phyloP scores from a whole-genome alignment of 2,113 vertebrate species.

The Otolemur garnettii region DNA sequence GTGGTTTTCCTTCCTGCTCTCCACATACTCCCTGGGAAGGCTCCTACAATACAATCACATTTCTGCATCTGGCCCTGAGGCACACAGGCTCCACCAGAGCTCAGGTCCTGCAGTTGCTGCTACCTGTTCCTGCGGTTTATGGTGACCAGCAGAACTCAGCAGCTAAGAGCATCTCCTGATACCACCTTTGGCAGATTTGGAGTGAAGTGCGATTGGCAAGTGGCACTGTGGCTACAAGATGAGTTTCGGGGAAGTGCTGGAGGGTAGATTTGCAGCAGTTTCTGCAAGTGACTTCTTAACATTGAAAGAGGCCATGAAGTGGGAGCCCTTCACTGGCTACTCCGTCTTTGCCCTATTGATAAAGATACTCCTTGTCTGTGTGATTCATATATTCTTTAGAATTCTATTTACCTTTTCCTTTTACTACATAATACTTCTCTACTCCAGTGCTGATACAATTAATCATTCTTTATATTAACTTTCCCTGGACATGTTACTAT shows the following conservation, averaged over 20 bases:
- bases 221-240: too few relatives aligned
- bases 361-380: not conserved
- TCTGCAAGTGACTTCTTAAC: not conserved
- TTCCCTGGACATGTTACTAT: not conserved
- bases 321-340: not conserved
- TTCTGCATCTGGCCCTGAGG: not conserved
- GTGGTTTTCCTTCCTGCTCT: not conserved
- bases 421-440: not conserved
- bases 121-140: not conserved
- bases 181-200: not conserved
- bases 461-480: not conserved
- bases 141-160: not conserved
- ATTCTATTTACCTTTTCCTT: not conserved
- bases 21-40: not conserved
- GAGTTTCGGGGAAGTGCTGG: not conserved
- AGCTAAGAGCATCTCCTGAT: not conserved
- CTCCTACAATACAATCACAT: not conserved
- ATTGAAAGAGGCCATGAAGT: not conserved
- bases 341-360: not conserved
- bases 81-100: fast-evolving
- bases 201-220: not conserved
- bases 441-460: not conserved
- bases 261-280: not conserved
- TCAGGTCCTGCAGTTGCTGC: not conserved
- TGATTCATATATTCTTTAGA: not conserved